Conservation (phyloP, 2,797 vertebrate genomes). For the Myiotriccus ornatus region DNA sequence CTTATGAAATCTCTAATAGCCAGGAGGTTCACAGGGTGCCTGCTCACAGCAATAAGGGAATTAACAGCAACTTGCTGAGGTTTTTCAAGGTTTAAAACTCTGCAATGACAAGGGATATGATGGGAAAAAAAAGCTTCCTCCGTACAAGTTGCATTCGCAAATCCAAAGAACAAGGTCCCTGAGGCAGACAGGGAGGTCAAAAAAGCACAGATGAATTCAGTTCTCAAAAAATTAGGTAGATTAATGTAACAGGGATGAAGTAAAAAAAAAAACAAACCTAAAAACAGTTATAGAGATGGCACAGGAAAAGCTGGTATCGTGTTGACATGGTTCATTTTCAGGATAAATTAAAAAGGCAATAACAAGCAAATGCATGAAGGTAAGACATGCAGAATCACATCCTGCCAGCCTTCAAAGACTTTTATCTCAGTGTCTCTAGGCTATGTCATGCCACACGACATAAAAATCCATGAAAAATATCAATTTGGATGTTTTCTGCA, state of each 20-base stretch:
- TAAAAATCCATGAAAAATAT: not conserved
- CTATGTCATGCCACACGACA: not conserved
- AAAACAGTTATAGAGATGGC: not conserved
- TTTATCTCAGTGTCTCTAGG: not conserved
- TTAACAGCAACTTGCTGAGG: not conserved
- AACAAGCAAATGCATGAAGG: not conserved
- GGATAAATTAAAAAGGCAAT: not conserved
- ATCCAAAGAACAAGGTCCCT: not conserved
- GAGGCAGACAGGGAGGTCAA: not conserved
- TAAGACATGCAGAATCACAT: not conserved
- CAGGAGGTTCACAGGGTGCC: not conserved
- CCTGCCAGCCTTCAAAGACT: not conserved
- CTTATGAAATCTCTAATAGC: not conserved
- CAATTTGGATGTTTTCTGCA: not conserved
- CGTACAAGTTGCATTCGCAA: not conserved
- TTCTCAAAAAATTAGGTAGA: accelerated
- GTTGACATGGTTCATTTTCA: not conserved
- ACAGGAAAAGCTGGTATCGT: not conserved
- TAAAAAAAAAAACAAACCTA: not conserved
- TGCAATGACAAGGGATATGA: not conserved
- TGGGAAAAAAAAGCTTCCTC: not conserved
- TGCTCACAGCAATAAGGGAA: not conserved
- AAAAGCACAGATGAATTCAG: not conserved
- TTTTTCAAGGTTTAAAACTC: not conserved
- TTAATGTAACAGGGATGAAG: not conserved